A percentile compares a stretch with the other conserved stretches of the same genome.
phyloP scores from a whole-genome alignment of 2,888 invertebrate genomes.

The Rhingia campestris region DNA sequence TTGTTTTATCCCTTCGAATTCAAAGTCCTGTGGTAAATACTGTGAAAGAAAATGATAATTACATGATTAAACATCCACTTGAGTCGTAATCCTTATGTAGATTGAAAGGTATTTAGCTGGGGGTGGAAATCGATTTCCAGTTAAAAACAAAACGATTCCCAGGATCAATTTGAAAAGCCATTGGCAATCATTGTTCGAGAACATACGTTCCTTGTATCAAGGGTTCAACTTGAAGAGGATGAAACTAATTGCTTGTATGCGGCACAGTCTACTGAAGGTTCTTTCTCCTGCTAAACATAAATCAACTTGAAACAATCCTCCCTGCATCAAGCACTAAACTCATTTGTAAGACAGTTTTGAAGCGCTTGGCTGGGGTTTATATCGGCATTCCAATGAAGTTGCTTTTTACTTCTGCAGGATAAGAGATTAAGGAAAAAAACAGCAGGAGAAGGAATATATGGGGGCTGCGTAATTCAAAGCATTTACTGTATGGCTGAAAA shows the following conservation, averaged over 20 bases:
- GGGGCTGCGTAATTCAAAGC: no score
- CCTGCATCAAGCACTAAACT: constrained; percentile 11
- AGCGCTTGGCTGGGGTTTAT: no score
- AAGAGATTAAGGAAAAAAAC: no score
- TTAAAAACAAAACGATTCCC: background rate
- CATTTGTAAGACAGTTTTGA: constrained; percentile 16
- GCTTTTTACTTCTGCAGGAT: no score
- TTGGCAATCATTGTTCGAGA: background rate
- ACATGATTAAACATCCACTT: constrained; percentile 13
- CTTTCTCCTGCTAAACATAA: background rate
- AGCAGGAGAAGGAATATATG: no score
- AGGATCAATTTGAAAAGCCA: constrained; percentile 14
- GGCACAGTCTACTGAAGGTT: background rate
- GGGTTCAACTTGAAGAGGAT: constrained; percentile 20
- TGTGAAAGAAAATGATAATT: constrained; percentile 39
- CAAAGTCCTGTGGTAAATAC: constrained; percentile 31
- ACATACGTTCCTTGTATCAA: constrained; percentile 4
- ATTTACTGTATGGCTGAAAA: no score
- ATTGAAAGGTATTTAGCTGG: constrained; percentile 16
- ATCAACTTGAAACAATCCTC: background rate
- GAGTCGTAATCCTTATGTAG: background rate
- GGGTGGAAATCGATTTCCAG: constrained; percentile 15
- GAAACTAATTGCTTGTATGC: constrained; percentile 29
- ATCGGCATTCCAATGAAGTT: no score
- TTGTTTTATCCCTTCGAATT: constrained; percentile 15